Base-by-base conservation (phyloP, 2,797 vertebrate genomes). In the Lycodopsis pacificus region DNA sequence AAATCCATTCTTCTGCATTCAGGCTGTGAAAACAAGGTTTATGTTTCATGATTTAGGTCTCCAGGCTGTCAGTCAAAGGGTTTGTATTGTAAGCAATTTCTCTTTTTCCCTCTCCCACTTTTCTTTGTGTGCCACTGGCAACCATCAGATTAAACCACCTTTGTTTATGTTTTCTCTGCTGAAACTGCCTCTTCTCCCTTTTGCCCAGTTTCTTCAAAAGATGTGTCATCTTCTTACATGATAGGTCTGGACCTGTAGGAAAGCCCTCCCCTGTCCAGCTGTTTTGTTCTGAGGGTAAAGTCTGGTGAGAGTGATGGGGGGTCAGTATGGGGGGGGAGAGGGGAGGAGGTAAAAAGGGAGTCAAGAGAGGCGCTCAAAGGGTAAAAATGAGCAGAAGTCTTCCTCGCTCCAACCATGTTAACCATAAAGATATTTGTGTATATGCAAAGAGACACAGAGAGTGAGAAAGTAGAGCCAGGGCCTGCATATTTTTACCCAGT, bases 1-100 rank as follows among this genome's bases (percentile, higher is more conserved):
- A 58, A 73, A 86, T 72, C 75, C 42, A 75, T 79, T 85, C 44
- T 57, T 69, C 73, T 76, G 80, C 62, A 84, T 86, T 80, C 77
- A 61, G 77, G 70, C 79, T 87, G 78, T 82, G 76, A 80, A 81
- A 86, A 83, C 79, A 80, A 82, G 79, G 63, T 85, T 83, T 75
- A 74, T 78, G 65, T 86, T 89, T 82, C 85, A 77, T 46, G 44
- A 71, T 81, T 79, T 38, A 65, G 63, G 77, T 89, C 86, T 91
- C 86, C 68, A 86, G 88, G 84, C 89, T 85, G 84, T 84, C 91
- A 87, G 91, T 91, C 86, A 83, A 86, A 92, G 88, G 76, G 75
- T 90, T 90, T 92, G 81, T 86, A 91, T 90, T 88, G 86, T 94
- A 92, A 93, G 91, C 92, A 90, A 42, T 94, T 93, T 92, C 80